phyloP scores from a whole-genome alignment of 2,888 invertebrate species.

The Pardosa pseudoannulata region DNA sequence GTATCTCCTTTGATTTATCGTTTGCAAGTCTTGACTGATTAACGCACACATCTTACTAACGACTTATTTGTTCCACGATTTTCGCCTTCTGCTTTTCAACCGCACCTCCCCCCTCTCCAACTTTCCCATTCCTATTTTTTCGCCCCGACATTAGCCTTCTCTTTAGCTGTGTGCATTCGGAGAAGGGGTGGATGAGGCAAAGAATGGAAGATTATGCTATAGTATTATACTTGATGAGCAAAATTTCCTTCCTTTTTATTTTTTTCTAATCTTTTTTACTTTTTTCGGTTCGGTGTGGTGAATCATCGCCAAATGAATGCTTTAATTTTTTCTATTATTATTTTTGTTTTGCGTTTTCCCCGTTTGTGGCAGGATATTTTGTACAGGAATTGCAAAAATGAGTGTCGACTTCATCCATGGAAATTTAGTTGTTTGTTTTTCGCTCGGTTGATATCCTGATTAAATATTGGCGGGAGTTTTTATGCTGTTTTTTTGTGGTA shows the following conservation, averaged over 20 bases:
- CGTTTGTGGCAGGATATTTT: too few relatives aligned
- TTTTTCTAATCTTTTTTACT: slow-evolving; percentile 32
- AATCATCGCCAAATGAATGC: too few relatives aligned
- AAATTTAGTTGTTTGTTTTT: too few relatives aligned
- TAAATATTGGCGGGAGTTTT: too few relatives aligned
- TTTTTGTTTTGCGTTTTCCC: too few relatives aligned
- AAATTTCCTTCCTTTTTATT: slow-evolving; percentile 41
- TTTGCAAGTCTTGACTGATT: slow-evolving; percentile 63
- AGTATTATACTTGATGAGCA: slow-evolving; percentile 49
- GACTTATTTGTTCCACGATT: slow-evolving; percentile 64
- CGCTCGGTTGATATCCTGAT: too few relatives aligned
- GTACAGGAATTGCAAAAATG: too few relatives aligned
- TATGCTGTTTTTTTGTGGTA: too few relatives aligned
- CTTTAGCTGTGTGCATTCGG: slow-evolving; percentile 21
- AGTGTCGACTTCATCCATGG: too few relatives aligned
- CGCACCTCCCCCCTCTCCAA: background rate
- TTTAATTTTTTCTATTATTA: too few relatives aligned
- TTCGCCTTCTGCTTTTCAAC: slow-evolving; percentile 20
- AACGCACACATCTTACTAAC: slow-evolving; percentile 61
- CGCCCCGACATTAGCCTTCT: background rate
- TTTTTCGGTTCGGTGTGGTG: too few relatives aligned
- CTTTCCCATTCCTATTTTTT: slow-evolving; percentile 3
- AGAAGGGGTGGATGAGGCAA: slow-evolving; percentile 22
- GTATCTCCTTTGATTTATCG: slow-evolving; percentile 54
- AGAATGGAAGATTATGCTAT: slow-evolving; percentile 53